Evolutionary conservation across 2,797 vertebrate species (phyloP), one percentile per base, ranked within the genome.

Genomic region (Mastacembelus armatus): DNA sequence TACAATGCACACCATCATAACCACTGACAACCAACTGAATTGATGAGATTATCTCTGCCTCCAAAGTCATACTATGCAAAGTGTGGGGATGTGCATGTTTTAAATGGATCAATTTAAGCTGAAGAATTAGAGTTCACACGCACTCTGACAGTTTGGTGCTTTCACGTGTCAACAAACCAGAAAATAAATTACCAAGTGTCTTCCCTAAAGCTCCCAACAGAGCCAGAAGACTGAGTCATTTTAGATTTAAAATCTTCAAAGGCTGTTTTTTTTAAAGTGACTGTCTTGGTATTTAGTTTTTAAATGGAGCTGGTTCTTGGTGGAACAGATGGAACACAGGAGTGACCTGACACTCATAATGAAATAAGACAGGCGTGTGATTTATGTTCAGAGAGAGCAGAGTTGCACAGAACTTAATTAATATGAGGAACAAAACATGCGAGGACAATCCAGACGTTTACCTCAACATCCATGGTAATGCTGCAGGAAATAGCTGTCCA

Each of bases 371-470:
- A 73, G 43, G 65, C 15, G 1, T 36, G 4, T 58, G 27, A 59
- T 64, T 45, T 44, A 57, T 74, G 45, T 55, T 75, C 22, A 62
- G 18, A 10, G 56, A 29, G 29, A 56, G 52, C 9, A 62, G 39
- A 18, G 35, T 26, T 48, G 21, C 19, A 49, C 22, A 63, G 16
- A 57, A 50, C 5, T 44, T 21, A 62, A 49, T 42, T 33, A 35
- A 68, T 26, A 42, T 47, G n/a, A 39, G 2, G 7, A 65, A 58
- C 3, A 21, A 54, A 68, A 64, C 24, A 55, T 4, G 21, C n/a
- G 4, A 15, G n/a, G 21, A n/a, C 51, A 14, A 44, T 74, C 42
- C 69, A 78, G 61, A 67, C 77, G 75, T 80, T 69, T 60, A 27
- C 22, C 12, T 44, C n/a, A 50, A 36, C 9, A 42, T 5, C 48